phyloP scores from a whole-genome alignment of 2,113 vertebrate species.

The Python bivittatus region DNA sequence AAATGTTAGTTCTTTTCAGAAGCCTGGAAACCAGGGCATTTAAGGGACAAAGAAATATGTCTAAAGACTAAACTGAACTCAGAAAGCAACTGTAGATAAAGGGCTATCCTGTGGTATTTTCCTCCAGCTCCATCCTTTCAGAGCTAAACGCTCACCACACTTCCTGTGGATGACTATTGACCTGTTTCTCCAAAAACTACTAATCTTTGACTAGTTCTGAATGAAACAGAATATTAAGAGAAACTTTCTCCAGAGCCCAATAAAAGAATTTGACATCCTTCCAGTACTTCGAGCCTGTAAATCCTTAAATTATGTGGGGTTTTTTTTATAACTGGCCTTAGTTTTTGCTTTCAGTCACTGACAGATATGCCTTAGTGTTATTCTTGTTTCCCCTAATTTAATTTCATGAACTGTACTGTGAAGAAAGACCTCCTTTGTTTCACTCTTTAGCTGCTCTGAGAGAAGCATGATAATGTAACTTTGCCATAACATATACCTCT shows the following conservation, averaged over 20 bases:
- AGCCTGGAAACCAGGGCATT: not conserved
- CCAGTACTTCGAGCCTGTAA: constrained; percentile 53
- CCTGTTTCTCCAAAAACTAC: constrained; percentile 46
- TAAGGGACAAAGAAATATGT: too few species aligned
- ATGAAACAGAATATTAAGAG: constrained; percentile 60
- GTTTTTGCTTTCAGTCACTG: constrained; percentile 60
- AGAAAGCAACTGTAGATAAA: not conserved
- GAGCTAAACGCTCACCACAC: constrained; percentile 35
- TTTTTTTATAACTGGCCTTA: constrained; percentile 57
- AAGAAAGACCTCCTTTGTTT: constrained; percentile 38
- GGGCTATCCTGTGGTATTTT: constrained; percentile 2
- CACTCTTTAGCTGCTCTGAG: not conserved
- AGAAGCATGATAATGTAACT: not conserved
- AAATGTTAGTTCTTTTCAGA: not conserved
- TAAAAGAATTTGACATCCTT: constrained; percentile 64
- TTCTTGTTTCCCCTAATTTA: constrained; percentile 41
- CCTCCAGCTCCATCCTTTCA: constrained; percentile 30
- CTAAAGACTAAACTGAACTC: constrained; percentile 2
- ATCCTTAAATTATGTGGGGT: constrained; percentile 63
- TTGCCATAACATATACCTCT: fast-evolving
- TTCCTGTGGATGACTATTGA: constrained; percentile 31
- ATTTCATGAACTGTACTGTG: constrained; percentile 44
- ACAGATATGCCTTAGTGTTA: constrained; percentile 46
- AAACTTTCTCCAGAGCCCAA: constrained; percentile 59
- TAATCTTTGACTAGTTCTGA: constrained; percentile 61